Conservation (phyloP, 2,888 invertebrate species). For the Dolichomitus sp. region DNA sequence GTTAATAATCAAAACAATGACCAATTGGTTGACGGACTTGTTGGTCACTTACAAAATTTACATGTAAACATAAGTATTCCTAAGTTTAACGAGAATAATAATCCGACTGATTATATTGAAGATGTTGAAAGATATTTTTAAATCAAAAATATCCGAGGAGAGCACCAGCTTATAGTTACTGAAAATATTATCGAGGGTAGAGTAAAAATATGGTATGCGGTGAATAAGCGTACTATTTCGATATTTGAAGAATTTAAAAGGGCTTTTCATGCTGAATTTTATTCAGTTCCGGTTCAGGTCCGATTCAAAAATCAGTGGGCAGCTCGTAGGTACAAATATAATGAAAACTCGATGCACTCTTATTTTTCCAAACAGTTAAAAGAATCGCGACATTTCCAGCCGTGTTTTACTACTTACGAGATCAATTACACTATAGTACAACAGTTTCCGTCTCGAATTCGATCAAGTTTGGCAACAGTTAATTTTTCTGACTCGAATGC, state of each 20-base stretch:
- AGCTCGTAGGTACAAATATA: not conserved
- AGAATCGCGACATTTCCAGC: constrained; percentile 17
- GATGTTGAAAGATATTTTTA: constrained; percentile 50
- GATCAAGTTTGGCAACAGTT: constrained; percentile 4
- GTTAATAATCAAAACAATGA: not conserved
- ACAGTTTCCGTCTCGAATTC: constrained; percentile 8
- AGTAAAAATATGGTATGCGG: too few relatives aligned
- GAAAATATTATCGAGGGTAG: constrained; percentile 36
- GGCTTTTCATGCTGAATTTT: constrained; percentile 48
- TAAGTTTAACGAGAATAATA: constrained; percentile 45
- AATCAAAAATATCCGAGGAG: constrained; percentile 42
- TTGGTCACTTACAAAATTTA: constrained; percentile 44
- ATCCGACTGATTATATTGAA: constrained; percentile 49
- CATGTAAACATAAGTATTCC: constrained; percentile 47
- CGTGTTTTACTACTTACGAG: not conserved
- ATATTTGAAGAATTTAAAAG: constrained; percentile 42
- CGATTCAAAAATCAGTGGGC: constrained; percentile 37
- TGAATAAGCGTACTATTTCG: constrained; percentile 8
- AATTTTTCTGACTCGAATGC: too few relatives aligned
- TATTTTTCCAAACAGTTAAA: constrained; percentile 16
- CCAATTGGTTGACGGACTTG: constrained; percentile 34
- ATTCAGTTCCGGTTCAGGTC: constrained; percentile 17
- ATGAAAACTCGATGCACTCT: constrained; percentile 25
- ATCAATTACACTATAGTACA: constrained; percentile 35
- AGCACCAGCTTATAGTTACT: constrained; percentile 28